A percentile compares a stretch with the other conserved stretches of the same genome.
These are phyloP conservation scores for Hartigia nigra DNA, from an alignment of 2,888 invertebrate genomes.

Conservation along the genomic window DNA sequence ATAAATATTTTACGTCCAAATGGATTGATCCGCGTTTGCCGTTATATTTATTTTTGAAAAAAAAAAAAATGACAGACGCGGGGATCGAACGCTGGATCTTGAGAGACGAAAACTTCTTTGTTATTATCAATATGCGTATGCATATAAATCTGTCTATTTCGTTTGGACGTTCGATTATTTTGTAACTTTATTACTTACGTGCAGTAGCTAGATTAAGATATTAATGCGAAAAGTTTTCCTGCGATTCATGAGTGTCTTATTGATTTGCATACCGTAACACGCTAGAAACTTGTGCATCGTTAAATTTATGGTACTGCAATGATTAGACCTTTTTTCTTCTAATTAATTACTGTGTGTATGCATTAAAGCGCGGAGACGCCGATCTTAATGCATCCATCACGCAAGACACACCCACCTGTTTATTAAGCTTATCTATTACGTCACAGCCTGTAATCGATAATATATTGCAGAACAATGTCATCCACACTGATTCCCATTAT, in stretches of 20 bases:
- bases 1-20: no score
- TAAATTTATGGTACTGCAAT: neutral
- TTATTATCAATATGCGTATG: neutral
- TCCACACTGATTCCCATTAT: neutral
- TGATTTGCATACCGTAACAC: neutral
- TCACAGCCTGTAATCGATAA: neutral
- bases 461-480: neutral
- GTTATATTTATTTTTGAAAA: neutral
- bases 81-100: neutral
- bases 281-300: neutral
- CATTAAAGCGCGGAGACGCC: neutral
- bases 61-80: neutral
- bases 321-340: neutral
- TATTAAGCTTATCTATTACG: neutral
- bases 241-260: neutral
- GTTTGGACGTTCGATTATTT: neutral
- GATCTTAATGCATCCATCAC: neutral
- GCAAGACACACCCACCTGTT: neutral
- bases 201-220: neutral
- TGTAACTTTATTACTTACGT: neutral
- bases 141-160: neutral
- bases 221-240: neutral
- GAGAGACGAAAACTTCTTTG: neutral
- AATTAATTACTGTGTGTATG: neutral
- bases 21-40: no score